Percentiles rank a stretch among this genome's conserved stretches.
Conservation (phyloP, 2,797 vertebrate genomes). For the Siniperca scherzeri region DNA sequence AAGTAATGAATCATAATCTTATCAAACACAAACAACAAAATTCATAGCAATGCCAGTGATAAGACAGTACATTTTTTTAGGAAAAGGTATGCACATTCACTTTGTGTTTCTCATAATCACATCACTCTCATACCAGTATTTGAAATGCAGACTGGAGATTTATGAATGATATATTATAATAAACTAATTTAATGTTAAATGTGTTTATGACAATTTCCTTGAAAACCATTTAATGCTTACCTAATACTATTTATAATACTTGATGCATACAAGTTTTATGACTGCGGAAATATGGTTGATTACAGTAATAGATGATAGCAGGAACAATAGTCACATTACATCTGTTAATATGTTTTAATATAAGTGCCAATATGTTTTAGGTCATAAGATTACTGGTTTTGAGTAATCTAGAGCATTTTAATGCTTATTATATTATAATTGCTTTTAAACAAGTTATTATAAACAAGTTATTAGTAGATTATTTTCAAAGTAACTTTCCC, state of each 20-base stretch:
- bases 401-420: neutral
- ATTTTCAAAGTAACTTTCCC: constrained; percentile 29
- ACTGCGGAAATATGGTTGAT: neutral
- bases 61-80: neutral
- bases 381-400: neutral
- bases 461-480: constrained; percentile 21
- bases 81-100: neutral
- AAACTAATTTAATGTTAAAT: constrained; percentile 1
- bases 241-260: neutral
- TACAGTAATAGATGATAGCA: neutral
- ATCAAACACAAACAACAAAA: neutral
- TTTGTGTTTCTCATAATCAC: constrained; percentile 1
- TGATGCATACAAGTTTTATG: neutral
- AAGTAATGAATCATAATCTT: neutral
- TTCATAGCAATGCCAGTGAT: neutral
- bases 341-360: constrained; percentile 13
- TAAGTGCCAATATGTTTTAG: constrained; percentile 11
- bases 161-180: neutral
- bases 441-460: constrained; percentile 28
- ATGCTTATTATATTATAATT: neutral
- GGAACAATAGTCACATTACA: constrained; percentile 13
- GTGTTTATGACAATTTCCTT: constrained; percentile 2
- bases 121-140: constrained; percentile 1
- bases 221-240: neutral
- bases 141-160: neutral